Percentiles rank a stretch among this genome's conserved stretches.
These are phyloP conservation scores for Hetaerina americana DNA, from an alignment of 1,140 invertebrate species.

Conservation along the genomic window DNA sequence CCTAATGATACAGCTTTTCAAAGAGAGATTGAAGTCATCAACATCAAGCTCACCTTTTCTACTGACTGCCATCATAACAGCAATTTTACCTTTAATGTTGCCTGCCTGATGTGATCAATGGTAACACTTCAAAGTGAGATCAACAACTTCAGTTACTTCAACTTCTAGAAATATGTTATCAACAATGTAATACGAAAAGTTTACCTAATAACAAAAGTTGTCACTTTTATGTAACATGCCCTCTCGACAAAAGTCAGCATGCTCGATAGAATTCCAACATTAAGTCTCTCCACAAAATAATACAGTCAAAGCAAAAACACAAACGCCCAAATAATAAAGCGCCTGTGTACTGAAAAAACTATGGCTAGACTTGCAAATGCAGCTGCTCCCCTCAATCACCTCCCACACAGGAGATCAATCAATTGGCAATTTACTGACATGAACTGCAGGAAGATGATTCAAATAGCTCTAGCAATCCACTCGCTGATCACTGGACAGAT, in stretches of 20 bases:
- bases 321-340: neutral
- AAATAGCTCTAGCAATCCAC: neutral
- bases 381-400: neutral
- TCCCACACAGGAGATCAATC: neutral
- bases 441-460: neutral
- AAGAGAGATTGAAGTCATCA: neutral
- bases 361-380: neutral
- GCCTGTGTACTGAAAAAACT: neutral
- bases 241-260: neutral
- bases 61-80: neutral
- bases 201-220: neutral
- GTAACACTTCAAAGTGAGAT: neutral
- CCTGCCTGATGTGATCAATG: neutral
- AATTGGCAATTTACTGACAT: neutral
- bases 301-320: neutral
- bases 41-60: neutral
- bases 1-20: too few species aligned
- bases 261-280: neutral
- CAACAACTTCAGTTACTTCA: neutral
- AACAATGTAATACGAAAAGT: neutral
- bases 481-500: neutral
- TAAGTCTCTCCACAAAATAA: neutral
- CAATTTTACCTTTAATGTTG: neutral
- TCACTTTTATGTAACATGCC: neutral
- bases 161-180: neutral